Evolutionary conservation across 2,113 vertebrate genomes (phyloP).

Genomic region (Limnothrissa miodon): DNA sequence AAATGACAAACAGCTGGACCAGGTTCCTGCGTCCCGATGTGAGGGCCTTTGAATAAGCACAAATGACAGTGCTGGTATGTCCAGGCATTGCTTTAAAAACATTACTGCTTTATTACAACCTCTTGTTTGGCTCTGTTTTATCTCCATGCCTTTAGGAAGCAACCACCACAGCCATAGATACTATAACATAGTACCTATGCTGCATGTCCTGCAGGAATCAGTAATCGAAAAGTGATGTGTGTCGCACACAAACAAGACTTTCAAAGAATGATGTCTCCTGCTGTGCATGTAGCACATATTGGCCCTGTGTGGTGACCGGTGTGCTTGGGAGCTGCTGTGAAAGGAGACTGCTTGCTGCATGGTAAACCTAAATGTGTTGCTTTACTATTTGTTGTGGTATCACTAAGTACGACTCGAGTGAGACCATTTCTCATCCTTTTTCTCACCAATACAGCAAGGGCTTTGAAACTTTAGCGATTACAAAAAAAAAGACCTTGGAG

Average conservation of each 20-base stretch:
- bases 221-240: not conserved
- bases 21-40: not conserved
- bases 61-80: not conserved
- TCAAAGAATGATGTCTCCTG: not conserved
- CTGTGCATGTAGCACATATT: not conserved
- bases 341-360: too few species aligned
- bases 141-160: not conserved
- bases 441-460: not conserved
- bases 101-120: not conserved
- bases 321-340: not conserved
- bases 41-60: not conserved
- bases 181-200: too few species aligned
- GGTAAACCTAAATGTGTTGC: not conserved
- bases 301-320: not conserved
- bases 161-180: not conserved
- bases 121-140: not conserved
- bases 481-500: not conserved
- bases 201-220: not conserved
- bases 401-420: not conserved
- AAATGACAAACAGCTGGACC: slow-evolving; percentile 2
- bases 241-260: not conserved
- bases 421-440: not conserved
- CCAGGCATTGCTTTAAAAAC: not conserved
- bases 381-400: not conserved
- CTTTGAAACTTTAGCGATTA: not conserved